A percentile compares a stretch with the other conserved stretches of the same genome.
These are phyloP conservation scores for Lycodopsis pacificus DNA, from an alignment of 2,797 vertebrate species.

Conservation along the genomic window DNA sequence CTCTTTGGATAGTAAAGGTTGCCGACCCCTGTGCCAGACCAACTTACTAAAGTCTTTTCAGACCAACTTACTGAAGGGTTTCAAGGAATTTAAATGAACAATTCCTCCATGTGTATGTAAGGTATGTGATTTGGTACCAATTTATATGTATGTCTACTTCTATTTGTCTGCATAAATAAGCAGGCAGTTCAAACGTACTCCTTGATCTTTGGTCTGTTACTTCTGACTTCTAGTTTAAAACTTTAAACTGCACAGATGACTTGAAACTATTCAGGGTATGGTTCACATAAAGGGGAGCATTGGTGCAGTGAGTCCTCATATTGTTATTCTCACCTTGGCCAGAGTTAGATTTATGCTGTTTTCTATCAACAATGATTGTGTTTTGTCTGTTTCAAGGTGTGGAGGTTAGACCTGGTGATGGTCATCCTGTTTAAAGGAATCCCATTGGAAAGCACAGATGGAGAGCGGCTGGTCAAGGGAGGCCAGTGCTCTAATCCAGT, in stretches of 20 bases:
- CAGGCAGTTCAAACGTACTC: too few species aligned
- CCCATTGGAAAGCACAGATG: slow-evolving; percentile 98
- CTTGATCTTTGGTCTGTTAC: too few species aligned
- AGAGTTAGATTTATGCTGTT: neutral
- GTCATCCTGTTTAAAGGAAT: slow-evolving; percentile 99
- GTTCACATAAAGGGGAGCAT: neutral
- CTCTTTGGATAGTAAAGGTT: too few species aligned
- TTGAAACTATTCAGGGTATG: neutral
- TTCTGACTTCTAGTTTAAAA: neutral
- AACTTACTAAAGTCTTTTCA: too few species aligned
- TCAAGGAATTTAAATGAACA: too few species aligned
- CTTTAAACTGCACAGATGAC: neutral
- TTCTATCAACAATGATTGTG: neutral
- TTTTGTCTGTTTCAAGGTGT: slow-evolving; percentile 80
- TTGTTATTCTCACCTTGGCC: neutral
- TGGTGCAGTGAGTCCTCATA: neutral
- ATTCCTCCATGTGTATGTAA: too few species aligned
- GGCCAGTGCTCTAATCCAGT: slow-evolving; percentile 93
- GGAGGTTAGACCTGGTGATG: slow-evolving; percentile 98
- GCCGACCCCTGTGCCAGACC: too few species aligned
- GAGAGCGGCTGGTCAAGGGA: slow-evolving; percentile 95
- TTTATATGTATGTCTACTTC: too few species aligned
- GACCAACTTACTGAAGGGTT: too few species aligned
- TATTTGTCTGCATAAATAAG: too few species aligned
- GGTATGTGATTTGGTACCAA: too few species aligned